Base-by-base conservation (phyloP, 2,888 invertebrate genomes). In the Pteria penguin region DNA sequence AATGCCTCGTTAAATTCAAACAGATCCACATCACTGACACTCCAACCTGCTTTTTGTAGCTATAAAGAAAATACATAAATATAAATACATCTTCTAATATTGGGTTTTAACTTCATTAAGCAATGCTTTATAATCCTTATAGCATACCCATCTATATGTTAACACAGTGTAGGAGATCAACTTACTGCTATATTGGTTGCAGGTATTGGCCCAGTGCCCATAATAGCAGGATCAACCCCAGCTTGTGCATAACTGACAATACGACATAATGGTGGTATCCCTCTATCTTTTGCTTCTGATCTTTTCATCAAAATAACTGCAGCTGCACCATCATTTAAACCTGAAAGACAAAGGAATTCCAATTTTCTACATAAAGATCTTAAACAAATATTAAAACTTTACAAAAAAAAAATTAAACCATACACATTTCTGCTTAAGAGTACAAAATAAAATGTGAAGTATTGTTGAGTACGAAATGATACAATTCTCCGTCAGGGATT, bases 261-360 rank as follows among this genome's bases (percentile, higher is more conserved):
- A 90, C 94, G 94, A 1, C 95, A 97, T 73, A 97, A 85, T 0
- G 96, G 95, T 31, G 91, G 92, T 0, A 96, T 82, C 2, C 94
- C 93, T 60, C 94, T 93, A 58, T 92, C 92, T 4, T 87, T 89
- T 0, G 95, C 93, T 80, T 94, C 93, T 45, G 93, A 93, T 75
- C 93, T 93, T 26, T 94, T 94, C 93, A 95, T 95, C 45, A 98
- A 87, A 24, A 98, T 92, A 1, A 98, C 93, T 1, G 96, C 97
- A 2, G 97, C 97, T 2, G 98, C 97, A 0, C 98, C 97, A 91
- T 98, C 98, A 90, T 96, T 96, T 45, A 96, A 93, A 32, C 92
- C 91, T 90, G 72, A 18, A 81, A 60, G 32, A 26, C 54, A 36
- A 24, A 11, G 8, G 22, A 57, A n/a, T 57, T 11, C 8, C 22